phyloP scores from a whole-genome alignment of 2,888 invertebrate genomes.

The Drosophila tanythrix region DNA sequence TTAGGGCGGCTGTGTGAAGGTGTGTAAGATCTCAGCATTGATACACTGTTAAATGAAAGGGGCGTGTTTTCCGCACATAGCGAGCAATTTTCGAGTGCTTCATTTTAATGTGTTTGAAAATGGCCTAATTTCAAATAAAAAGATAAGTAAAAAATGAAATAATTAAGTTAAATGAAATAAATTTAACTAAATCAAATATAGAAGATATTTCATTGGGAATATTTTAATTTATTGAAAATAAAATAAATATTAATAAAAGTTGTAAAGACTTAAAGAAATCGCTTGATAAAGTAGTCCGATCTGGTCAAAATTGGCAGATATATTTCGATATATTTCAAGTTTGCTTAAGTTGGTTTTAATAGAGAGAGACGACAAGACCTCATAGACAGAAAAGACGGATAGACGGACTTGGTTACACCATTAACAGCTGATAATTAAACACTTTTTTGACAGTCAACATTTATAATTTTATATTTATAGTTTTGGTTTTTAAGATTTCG shows the following conservation, averaged over 20 bases:
- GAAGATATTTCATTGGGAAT: neutral
- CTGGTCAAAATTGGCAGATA: too few relatives aligned
- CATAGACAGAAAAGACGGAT: too few relatives aligned
- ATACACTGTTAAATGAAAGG: slow-evolving; percentile 51
- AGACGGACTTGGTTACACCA: too few relatives aligned
- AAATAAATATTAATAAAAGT: neutral
- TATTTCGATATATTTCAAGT: too few relatives aligned
- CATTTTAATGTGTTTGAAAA: slow-evolving; percentile 22
- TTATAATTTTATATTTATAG: neutral
- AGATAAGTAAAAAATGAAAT: neutral
- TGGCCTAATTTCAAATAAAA: neutral
- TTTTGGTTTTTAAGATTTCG: neutral
- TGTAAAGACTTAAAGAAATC: neutral
- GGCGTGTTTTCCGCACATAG: slow-evolving; percentile 41
- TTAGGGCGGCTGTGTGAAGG: slow-evolving; percentile 5
- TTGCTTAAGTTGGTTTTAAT: neutral
- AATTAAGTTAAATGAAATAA: neutral
- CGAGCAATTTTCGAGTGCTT: slow-evolving; percentile 12
- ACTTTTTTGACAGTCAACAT: neutral
- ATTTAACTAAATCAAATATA: neutral
- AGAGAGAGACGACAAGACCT: too few relatives aligned
- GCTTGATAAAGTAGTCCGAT: neutral
- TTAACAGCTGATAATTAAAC: neutral
- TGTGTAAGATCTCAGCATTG: slow-evolving; percentile 29
- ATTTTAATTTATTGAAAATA: too few relatives aligned